A percentile compares a stretch with the other conserved stretches of the same genome.
Conservation (phyloP, 1,140 invertebrate genomes). For the Zaprionus gabonicus region DNA sequence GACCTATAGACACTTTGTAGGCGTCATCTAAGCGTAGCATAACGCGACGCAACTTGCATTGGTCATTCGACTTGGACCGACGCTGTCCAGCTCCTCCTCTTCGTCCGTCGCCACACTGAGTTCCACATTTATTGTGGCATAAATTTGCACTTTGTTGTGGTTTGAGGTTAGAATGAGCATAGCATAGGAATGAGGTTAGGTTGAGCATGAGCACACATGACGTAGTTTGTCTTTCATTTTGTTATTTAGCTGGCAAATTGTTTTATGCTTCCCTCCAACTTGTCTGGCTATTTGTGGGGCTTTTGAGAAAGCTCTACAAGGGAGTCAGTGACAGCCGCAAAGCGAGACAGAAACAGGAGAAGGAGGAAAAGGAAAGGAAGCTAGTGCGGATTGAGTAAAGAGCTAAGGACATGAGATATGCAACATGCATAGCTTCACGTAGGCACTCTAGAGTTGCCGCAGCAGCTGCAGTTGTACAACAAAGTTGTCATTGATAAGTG, state of each 20-base stretch:
- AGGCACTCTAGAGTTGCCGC: background rate
- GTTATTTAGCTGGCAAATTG: conserved; percentile 76
- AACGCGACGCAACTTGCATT: conserved; percentile 15
- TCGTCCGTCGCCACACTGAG: background rate
- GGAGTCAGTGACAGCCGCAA: conserved; percentile 4
- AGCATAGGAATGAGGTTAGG: conserved; percentile 40
- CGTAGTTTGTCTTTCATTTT: conserved; percentile 61
- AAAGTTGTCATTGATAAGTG: background rate
- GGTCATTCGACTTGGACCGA: conserved; percentile 3
- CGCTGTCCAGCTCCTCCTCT: background rate
- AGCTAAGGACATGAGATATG: background rate
- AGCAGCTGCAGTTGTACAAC: background rate
- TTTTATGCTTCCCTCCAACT: conserved; percentile 62
- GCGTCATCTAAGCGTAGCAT: conserved; percentile 49
- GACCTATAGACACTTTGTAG: conserved; percentile 41
- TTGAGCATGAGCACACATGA: conserved; percentile 46
- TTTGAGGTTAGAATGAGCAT: conserved; percentile 21
- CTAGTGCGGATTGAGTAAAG: background rate
- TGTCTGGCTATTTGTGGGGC: conserved; percentile 68
- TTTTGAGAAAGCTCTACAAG: conserved; percentile 3
- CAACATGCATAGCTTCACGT: background rate
- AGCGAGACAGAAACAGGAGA: background rate
- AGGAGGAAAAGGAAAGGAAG: background rate
- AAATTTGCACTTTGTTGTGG: conserved; percentile 80
- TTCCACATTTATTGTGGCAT: conserved; percentile 75